phyloP scores from a whole-genome alignment of 2,797 vertebrate species.

The Picus viridis region DNA sequence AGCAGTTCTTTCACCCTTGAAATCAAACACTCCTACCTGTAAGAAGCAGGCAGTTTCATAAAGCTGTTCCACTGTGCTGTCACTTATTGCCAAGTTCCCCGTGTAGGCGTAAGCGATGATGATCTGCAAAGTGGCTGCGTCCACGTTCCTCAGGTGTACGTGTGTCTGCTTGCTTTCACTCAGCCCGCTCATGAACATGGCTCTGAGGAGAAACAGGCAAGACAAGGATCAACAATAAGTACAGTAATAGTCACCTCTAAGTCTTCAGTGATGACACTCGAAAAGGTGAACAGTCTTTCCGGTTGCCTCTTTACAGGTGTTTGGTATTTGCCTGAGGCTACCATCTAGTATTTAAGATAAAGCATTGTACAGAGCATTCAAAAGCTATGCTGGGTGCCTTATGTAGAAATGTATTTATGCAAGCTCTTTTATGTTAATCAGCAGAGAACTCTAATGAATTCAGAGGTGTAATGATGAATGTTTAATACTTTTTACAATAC shows the following conservation, averaged over 20 bases:
- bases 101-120: conserved; percentile 98
- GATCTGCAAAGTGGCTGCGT: conserved; percentile 92
- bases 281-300: neutral
- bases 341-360: neutral
- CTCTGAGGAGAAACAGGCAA: conserved; percentile 77
- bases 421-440: neutral
- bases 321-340: neutral
- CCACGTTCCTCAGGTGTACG: conserved; percentile 95
- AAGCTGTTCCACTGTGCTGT: conserved; percentile 95
- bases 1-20: neutral
- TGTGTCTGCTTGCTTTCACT: conserved; percentile 99
- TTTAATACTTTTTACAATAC: neutral
- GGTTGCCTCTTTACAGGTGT: neutral
- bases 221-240: neutral
- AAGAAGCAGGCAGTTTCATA: conserved; percentile 99
- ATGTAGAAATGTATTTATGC: neutral
- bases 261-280: neutral
- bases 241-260: neutral
- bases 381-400: neutral
- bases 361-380: neutral
- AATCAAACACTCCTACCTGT: conserved; percentile 82
- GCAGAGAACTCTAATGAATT: neutral
- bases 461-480: neutral
- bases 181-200: conserved; percentile 98
- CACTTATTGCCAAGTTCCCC: conserved; percentile 93